Base-by-base conservation (phyloP, 2,113 vertebrate species). In the Polypterus senegalus region DNA sequence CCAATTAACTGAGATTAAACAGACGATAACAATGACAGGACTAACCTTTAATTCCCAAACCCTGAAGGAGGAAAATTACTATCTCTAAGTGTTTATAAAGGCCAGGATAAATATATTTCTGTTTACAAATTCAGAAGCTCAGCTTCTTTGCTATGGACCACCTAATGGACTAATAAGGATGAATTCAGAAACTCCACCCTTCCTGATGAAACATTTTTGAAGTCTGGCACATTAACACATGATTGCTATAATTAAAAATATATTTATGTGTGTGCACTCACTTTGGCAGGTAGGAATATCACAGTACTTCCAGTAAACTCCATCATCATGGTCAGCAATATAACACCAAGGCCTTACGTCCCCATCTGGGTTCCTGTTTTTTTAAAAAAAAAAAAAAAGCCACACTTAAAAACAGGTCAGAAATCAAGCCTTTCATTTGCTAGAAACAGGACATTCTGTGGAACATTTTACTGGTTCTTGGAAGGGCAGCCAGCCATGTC, bases 281-380 rank as follows among this genome's bases (percentile, higher is more conserved):
- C 94, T 97, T 77, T 89, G 85, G 70, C 94, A 97, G 8, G 88
- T 83, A 0, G 92, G 90, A 68, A 97, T 95, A 75, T 97, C 91
- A 57, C 94, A 97, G 82, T 92, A 96, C 69, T 91, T 92, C 94
- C 94, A 97, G 76, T 97, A 97, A 71, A 92, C 89, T 3, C 92
- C 90, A 1, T 97, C 94, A 52, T 97, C 94, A 0, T 92, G 86
- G 61, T 97, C 93, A 0, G 92, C 84, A 63, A 96, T 91, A 51
- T 97, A 97, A 75, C 94, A 97, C 94, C 94, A 97, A 0, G 94
- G 94, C 73, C 93, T 94, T 64, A 97, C 92, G 4, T 97, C 94
- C 48, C 92, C 92, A 54, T 97, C 94, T 0, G 94, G 94, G 66
- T 97, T 97, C 74, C 94, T 97, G 80, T 63, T 62, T 74, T 66